phyloP scores from a whole-genome alignment of 1,140 invertebrate genomes.

The Eulimnadia texana region DNA sequence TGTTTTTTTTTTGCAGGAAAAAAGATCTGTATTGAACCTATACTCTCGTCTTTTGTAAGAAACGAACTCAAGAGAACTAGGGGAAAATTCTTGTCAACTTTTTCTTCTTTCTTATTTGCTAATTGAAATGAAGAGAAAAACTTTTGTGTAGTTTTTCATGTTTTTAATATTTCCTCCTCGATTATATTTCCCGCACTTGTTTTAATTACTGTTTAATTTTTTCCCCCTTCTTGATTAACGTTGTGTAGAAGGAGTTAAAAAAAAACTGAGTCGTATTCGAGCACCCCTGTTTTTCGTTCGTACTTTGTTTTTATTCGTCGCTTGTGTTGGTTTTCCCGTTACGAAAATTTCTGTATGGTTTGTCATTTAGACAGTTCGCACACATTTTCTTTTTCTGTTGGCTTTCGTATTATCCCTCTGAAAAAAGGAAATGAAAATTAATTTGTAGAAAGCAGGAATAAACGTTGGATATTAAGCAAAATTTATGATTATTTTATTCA shows the following conservation, averaged over 20 bases:
- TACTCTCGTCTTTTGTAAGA: constrained; percentile 71
- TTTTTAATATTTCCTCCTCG: neutral
- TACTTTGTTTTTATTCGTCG: too few species aligned
- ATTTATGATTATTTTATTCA: neutral
- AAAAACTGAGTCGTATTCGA: neutral
- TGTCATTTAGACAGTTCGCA: neutral
- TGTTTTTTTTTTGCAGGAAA: constrained; percentile 47
- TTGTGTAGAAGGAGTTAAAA: too few species aligned
- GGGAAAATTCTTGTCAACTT: constrained; percentile 6
- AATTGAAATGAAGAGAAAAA: too few species aligned
- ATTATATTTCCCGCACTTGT: neutral
- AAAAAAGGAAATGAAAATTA: neutral
- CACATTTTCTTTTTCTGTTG: neutral
- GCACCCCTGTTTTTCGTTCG: neutral
- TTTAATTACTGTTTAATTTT: neutral
- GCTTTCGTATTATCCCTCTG: constrained; percentile 1
- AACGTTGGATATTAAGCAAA: neutral
- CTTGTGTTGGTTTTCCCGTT: too few species aligned
- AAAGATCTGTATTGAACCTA: constrained; percentile 91
- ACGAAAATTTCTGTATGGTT: neutral
- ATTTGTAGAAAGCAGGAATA: neutral
- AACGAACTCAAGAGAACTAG: neutral
- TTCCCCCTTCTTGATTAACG: neutral
- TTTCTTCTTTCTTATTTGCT: too few species aligned
- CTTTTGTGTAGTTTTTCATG: neutral